Percentiles rank a stretch among this genome's conserved stretches.
These are phyloP conservation scores for Lithosia quadra DNA, from an alignment of 2,888 invertebrate genomes.

Conservation along the genomic window DNA sequence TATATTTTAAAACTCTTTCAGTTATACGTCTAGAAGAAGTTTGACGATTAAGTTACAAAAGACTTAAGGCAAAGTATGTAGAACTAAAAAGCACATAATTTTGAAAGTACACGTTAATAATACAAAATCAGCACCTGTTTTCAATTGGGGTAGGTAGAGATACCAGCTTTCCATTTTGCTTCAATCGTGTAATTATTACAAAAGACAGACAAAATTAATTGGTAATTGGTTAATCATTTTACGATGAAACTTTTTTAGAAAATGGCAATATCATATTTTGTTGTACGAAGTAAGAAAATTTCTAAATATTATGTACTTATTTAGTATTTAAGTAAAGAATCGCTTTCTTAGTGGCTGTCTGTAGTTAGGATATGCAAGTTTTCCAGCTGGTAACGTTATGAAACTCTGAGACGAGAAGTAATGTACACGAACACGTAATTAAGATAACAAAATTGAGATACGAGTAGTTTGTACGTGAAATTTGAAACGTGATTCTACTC, in stretches of 20 bases:
- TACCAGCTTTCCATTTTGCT: background rate
- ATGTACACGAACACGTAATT: conserved; percentile 29
- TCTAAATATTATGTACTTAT: no score
- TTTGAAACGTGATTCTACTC: background rate
- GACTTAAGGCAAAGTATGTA: no score
- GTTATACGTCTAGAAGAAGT: background rate
- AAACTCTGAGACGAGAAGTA: conserved; percentile 33
- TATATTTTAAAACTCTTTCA: background rate
- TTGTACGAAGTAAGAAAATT: no score
- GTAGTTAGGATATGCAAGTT: conserved; percentile 35
- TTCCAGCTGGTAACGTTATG: conserved; percentile 38
- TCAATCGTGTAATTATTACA: background rate
- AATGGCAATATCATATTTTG: no score
- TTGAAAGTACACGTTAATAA: background rate
- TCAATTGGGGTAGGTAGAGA: background rate
- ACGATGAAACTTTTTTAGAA: no score
- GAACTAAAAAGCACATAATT: no score
- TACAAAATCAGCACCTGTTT: background rate
- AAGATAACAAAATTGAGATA: conserved; percentile 39
- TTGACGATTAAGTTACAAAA: no score
- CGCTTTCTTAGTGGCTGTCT: conserved; percentile 17
- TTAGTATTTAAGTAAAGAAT: background rate
- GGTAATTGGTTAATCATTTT: no score
- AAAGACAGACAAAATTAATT: background rate
- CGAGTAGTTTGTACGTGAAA: conserved; percentile 10